Conservation (phyloP, 2,113 vertebrate genomes). For the Sus scrofa region DNA sequence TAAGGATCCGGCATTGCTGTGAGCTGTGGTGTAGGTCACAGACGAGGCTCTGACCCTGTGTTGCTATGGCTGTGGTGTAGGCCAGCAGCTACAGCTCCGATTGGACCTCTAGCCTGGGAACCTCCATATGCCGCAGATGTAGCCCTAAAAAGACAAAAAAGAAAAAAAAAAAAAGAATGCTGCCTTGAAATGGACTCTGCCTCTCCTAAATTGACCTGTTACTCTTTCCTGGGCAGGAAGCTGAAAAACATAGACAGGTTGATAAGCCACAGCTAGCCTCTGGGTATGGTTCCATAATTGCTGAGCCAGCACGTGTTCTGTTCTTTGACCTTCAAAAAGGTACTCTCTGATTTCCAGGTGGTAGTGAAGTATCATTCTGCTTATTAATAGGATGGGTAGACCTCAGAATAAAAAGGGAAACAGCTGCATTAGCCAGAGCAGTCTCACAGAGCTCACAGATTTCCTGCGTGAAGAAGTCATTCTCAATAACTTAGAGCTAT, state of each 20-base stretch:
- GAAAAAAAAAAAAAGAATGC: no score
- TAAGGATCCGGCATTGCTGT: no score
- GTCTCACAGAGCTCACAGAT: neutral
- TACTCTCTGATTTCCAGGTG: conserved; percentile 3
- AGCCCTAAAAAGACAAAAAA: no score
- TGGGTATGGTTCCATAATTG: neutral
- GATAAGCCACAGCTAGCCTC: neutral
- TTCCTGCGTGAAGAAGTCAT: neutral
- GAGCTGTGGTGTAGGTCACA: no score
- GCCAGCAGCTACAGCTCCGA: no score
- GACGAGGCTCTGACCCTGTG: no score
- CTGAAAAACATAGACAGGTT: neutral
- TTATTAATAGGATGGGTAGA: neutral
- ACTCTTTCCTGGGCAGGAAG: neutral
- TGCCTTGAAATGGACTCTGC: neutral
- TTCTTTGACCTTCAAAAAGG: conserved; percentile 9
- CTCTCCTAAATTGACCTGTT: neutral
- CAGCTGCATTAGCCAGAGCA: neutral
- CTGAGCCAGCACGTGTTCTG: neutral
- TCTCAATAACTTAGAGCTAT: neutral
- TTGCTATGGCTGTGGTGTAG: no score
- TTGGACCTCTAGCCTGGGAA: no score
- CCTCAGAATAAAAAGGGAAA: neutral
- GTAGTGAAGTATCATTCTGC: neutral
- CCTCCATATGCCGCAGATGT: no score